Evolutionary conservation across 2,888 invertebrate species (phyloP).

Genomic region (Mesopsocus fuscifrons): DNA sequence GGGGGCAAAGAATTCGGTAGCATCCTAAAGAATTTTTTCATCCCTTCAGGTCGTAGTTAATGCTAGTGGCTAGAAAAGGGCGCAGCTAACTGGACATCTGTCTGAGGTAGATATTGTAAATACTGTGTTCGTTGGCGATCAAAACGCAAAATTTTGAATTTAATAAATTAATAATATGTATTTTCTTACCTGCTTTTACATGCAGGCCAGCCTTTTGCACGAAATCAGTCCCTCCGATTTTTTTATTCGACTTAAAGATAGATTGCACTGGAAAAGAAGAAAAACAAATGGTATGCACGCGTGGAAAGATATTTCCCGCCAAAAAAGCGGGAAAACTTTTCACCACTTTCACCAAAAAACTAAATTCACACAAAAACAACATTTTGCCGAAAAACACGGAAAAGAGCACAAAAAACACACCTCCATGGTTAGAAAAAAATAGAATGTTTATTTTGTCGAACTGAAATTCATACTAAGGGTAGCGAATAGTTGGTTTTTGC

Average conservation of each 20-base stretch:
- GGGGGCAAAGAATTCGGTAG: background rate
- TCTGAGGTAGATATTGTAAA: too few relatives aligned
- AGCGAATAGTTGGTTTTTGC: slow-evolving; percentile 1
- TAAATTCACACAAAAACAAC: background rate
- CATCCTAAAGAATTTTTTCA: background rate
- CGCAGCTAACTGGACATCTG: too few relatives aligned
- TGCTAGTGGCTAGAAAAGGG: too few relatives aligned
- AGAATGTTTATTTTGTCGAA: slow-evolving; percentile 5
- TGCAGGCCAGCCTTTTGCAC: background rate
- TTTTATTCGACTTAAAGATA: slow-evolving; percentile 3
- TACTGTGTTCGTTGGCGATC: too few relatives aligned
- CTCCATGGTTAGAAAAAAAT: slow-evolving; percentile 10
- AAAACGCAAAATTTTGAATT: too few relatives aligned
- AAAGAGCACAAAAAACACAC: slow-evolving; percentile 3
- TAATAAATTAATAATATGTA: too few relatives aligned
- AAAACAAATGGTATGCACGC: background rate
- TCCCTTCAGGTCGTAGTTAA: too few relatives aligned
- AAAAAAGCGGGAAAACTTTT: background rate
- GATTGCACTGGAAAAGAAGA: slow-evolving; percentile 7
- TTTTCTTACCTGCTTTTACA: background rate
- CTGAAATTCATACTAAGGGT: slow-evolving; percentile 9
- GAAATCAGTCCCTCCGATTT: background rate
- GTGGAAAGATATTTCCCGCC: background rate
- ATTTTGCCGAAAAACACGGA: background rate
- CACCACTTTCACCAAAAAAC: slow-evolving; percentile 3